Percentiles rank a stretch among this genome's conserved stretches.
These are phyloP conservation scores for Proctacanthus coquilletti DNA, from an alignment of 1,140 invertebrate species.

Conservation along the genomic window DNA sequence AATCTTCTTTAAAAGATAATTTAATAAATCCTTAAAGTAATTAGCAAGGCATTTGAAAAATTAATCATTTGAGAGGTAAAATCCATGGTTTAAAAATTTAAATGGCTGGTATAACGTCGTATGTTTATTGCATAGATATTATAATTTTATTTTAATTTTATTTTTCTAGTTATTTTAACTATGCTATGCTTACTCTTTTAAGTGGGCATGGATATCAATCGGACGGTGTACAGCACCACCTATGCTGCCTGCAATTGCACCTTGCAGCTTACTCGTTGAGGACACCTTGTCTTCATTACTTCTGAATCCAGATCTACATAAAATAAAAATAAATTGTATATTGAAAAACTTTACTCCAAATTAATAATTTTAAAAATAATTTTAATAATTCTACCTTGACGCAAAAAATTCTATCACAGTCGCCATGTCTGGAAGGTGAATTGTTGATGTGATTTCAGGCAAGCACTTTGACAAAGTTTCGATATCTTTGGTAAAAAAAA, in stretches of 20 bases:
- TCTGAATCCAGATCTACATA: conserved; percentile 1
- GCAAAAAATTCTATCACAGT: conserved; percentile 56
- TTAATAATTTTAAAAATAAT: too few species aligned
- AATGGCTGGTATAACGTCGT: not conserved
- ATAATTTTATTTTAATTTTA: too few species aligned
- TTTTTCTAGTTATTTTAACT: too few species aligned
- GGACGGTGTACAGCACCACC: not conserved
- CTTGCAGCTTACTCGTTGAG: not conserved
- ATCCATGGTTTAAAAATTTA: not conserved
- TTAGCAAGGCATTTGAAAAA: too few species aligned
- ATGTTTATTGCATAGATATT: too few species aligned
- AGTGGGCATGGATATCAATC: not conserved
- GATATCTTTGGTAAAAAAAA: too few species aligned
- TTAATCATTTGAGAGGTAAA: too few species aligned
- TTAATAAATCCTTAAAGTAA: too few species aligned
- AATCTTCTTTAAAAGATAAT: too few species aligned
- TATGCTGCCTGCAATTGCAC: not conserved
- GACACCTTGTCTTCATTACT: not conserved
- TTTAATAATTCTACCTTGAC: conserved; percentile 26
- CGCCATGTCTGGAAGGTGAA: conserved; percentile 42
- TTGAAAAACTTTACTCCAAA: not conserved
- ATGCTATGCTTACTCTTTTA: conserved; percentile 6
- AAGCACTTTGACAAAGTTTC: conserved; percentile 43
- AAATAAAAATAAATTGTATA: not conserved
- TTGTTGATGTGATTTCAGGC: conserved; percentile 39